Percentiles rank a stretch among this genome's conserved stretches.
phyloP scores from a whole-genome alignment of 2,113 vertebrate genomes.

The Aramus guarauna region DNA sequence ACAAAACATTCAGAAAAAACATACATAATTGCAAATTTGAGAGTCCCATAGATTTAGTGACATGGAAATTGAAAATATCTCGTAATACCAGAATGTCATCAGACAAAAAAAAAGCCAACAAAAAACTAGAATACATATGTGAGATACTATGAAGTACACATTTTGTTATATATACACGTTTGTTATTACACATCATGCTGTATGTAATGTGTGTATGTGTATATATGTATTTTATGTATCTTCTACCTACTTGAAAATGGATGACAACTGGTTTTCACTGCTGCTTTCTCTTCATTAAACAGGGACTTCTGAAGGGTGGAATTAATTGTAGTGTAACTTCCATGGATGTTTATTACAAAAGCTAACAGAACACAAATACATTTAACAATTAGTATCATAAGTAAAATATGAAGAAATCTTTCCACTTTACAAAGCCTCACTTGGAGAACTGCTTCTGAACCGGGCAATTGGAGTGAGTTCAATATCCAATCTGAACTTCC shows the following conservation, averaged over 20 bases:
- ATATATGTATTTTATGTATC: neutral
- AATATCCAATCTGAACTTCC: neutral
- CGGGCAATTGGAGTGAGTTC: neutral
- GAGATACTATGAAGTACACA: neutral
- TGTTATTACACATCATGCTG: neutral
- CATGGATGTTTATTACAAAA: neutral
- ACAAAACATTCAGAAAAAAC: neutral
- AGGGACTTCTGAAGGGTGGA: neutral
- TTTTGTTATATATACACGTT: neutral
- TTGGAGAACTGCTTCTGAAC: neutral
- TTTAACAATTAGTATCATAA: neutral
- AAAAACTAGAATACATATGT: neutral
- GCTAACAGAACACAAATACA: rapidly evolving
- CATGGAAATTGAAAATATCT: neutral
- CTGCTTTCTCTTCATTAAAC: neutral
- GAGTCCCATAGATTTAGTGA: neutral
- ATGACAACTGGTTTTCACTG: neutral
- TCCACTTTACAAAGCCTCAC: neutral
- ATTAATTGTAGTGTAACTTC: neutral
- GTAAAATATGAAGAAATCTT: neutral
- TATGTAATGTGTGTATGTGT: neutral
- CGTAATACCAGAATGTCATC: neutral
- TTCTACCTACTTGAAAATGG: neutral
- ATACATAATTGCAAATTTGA: neutral
- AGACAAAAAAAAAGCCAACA: neutral